Evolutionary conservation across 2,113 vertebrate species (phyloP), one percentile per base, ranked within the genome.

Genomic region (Orthonyx spaldingii): DNA sequence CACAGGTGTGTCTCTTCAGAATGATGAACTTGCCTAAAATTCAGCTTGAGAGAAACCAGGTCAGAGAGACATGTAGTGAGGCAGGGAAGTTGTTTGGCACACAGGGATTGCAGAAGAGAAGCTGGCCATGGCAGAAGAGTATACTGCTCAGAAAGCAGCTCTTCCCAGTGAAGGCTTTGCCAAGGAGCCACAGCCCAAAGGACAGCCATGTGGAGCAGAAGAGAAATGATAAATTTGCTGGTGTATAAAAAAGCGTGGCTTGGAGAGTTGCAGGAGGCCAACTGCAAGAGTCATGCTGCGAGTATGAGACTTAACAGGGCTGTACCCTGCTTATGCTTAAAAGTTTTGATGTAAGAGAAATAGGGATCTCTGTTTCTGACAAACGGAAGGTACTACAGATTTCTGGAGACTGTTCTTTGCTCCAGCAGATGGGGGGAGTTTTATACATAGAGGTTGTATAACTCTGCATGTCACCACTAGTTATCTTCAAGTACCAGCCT

Each of bases 391-490:
- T 55, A 33, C 24, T 66, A 7, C 27, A 75, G 41, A 9, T 72
- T 84, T 46, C 46, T 87, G 69, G 55, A 69, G 49, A 21, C 16
- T 50, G 20, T 81, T 89, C 30, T 42, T 80, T 87, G 28, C 82
- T 81, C 37, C 35, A 60, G n/a, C 77, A 72, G 65, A 24, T 9
- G 16, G 2, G 8, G 0, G 1, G 33, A 50, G 53, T 77, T 91
- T 56, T 60, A 28, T 64, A 23, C 14, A 11, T 13, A 42, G 37
- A 30, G 39, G 27, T 22, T 14, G 3, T 59, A 20, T 69, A 77
- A 50, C 20, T 47, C 27, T 47, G 39, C 63, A 4, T 33, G 9
- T 68, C 0, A 0, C 16, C 23, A 20, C 23, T 77, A 6, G 5
- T 5, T 37, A 17, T 30, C 35, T 84, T 68, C 22, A 50, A 59